These are phyloP conservation scores for Heliconius congener DNA, from an alignment of 1,140 invertebrate genomes.

Conservation along the genomic window DNA sequence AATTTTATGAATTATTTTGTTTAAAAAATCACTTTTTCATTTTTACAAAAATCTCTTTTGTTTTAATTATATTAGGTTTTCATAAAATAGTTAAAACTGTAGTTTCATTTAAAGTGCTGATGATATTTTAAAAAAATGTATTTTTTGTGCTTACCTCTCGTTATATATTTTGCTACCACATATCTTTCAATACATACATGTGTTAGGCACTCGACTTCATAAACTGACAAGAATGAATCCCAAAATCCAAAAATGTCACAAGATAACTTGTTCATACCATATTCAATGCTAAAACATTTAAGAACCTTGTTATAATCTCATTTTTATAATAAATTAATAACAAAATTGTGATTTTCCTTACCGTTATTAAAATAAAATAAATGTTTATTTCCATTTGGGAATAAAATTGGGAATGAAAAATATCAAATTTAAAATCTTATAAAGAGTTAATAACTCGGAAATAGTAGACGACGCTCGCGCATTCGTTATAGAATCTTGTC, in stretches of 20 bases:
- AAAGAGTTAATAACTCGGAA: background rate
- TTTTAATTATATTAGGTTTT: no score
- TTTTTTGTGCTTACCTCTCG: constrained; percentile 52
- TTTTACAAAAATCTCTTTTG: no score
- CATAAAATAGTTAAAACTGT: no score
- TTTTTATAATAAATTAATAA: background rate
- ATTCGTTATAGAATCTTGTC: no score
- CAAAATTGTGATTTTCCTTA: no score
- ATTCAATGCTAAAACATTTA: constrained; percentile 18
- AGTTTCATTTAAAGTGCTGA: no score
- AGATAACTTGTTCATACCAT: constrained; percentile 33
- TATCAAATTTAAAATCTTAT: background rate
- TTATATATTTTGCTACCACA: constrained; percentile 63
- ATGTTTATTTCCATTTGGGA: no score
- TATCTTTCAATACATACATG: constrained; percentile 73
- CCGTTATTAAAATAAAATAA: no score
- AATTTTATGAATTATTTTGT: no score
- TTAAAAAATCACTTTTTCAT: no score
- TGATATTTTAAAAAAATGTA: background rate
- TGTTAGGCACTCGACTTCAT: constrained; percentile 67
- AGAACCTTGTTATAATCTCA: background rate
- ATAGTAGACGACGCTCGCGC: background rate
- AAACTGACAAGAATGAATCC: constrained; percentile 64
- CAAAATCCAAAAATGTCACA: constrained; percentile 63
- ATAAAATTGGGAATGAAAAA: background rate